Percentiles rank a stretch among this genome's conserved stretches.
phyloP scores from a whole-genome alignment of 1,140 invertebrate genomes.

The Eriosoma lanigerum region DNA sequence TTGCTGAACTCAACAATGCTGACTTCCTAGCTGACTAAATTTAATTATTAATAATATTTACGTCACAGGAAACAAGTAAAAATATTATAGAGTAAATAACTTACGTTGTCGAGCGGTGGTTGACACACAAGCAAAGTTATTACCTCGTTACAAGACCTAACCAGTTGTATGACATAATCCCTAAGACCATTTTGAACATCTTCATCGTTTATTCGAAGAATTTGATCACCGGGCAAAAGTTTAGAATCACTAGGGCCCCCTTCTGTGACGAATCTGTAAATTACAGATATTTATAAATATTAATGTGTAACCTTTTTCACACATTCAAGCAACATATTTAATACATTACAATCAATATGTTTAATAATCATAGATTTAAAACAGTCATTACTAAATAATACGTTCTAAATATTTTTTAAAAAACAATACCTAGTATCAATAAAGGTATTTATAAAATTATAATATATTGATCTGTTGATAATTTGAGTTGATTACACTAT shows the following conservation, averaged over 20 bases:
- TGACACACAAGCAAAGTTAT: constrained; percentile 81
- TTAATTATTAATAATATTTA: not conserved
- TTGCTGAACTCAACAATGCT: constrained; percentile 80
- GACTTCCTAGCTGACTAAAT: constrained; percentile 71
- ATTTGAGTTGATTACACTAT: no score
- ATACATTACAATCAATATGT: no score
- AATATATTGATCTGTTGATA: no score
- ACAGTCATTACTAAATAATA: no score
- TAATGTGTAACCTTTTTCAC: no score
- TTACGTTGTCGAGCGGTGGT: constrained; percentile 71
- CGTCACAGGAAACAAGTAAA: not conserved
- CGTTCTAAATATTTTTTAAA: no score
- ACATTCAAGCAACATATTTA: no score
- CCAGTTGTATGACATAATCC: constrained; percentile 86
- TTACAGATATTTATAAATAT: no score
- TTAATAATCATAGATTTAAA: no score
- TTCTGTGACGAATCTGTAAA: constrained; percentile 71
- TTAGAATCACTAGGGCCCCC: constrained; percentile 87
- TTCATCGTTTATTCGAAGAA: constrained; percentile 84
- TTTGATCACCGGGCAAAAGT: constrained; percentile 86
- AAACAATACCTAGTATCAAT: no score
- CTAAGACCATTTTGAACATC: constrained; percentile 81
- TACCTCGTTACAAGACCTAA: constrained; percentile 74
- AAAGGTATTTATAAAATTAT: no score
- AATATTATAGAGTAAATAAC: constrained; percentile 56